Base-by-base conservation (phyloP, 2,888 invertebrate genomes). In the Masnerella sp. region DNA sequence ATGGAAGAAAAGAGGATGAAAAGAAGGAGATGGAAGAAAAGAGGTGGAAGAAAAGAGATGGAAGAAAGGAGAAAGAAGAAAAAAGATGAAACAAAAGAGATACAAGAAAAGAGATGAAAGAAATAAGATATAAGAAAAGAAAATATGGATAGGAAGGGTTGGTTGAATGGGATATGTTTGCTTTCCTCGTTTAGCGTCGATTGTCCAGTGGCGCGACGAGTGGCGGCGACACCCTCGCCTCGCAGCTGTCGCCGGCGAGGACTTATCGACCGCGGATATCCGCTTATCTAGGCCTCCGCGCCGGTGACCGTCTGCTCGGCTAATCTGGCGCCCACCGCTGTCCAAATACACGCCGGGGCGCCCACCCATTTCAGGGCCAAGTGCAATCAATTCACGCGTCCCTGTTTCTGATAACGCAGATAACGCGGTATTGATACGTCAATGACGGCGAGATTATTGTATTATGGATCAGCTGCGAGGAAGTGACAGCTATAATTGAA, bases 91-190 rank as follows among this genome's bases (percentile, higher is more conserved):
- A n/a, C n/a, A n/a, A n/a, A n/a, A n/a, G n/a, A n/a, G n/a, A n/a
- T n/a, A n/a, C n/a, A n/a, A n/a, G n/a, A n/a, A n/a, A n/a, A n/a
- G n/a, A n/a, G n/a, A n/a, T n/a, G n/a, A n/a, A n/a, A n/a, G n/a
- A n/a, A 61, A 61, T 56, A 28, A 11, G 11, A 62, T 14, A 8
- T 18, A 54, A 30, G 52, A 59, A 52, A 64, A 18, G 54, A 64
- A 64, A 70, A 59, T 59, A 69, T 64, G 67, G 47, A 65, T 59
- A 52, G 54, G 40, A 83, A 83, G 83, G 83, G 84, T 83, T 83
- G 81, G 81, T 77, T 84, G 82, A 83, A 84, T 84, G 83, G 82
- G 77, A 79, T 79, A 80, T 81, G 82, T 84, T 82, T 82, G 83
- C 82, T 82, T 83, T 84, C 79, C 82, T 83, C 80, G 83, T 82